Evolutionary conservation across 2,113 vertebrate genomes (phyloP).

Genomic region (Lota lota): DNA sequence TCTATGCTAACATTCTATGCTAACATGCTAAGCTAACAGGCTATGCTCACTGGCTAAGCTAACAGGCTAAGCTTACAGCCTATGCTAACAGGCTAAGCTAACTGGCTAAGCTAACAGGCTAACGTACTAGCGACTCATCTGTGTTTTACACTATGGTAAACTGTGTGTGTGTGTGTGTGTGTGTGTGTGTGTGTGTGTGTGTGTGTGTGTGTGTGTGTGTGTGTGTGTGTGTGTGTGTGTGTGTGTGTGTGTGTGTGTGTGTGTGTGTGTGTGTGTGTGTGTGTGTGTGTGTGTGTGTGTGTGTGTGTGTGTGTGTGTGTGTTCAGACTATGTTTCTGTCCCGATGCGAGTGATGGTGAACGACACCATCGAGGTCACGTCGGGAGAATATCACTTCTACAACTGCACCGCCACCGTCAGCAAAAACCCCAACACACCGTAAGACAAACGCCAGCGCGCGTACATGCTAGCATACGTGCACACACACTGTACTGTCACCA

Average conservation of each 20-base stretch:
- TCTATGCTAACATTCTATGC: too few species aligned
- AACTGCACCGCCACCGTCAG: conserved; percentile 85
- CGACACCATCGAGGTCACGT: conserved; percentile 72
- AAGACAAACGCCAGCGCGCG: conserved; percentile 53
- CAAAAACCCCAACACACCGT: conserved; percentile 85
- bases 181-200: conserved; percentile 18
- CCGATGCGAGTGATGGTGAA: conserved; percentile 68
- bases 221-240: too few species aligned
- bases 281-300: too few species aligned
- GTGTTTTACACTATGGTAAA: too few species aligned
- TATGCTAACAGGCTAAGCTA: too few species aligned
- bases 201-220: conserved; percentile 23
- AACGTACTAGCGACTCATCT: too few species aligned
- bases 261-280: too few species aligned
- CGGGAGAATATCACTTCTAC: conserved; percentile 85
- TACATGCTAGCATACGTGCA: background rate
- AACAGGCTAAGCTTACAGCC: too few species aligned
- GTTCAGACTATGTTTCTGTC: conserved; percentile 83
- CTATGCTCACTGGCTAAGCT: too few species aligned
- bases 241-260: too few species aligned
- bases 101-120: too few species aligned
- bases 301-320: conserved; percentile 21
- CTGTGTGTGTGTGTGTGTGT: background rate
- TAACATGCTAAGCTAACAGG: too few species aligned
- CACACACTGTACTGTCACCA: background rate